Conservation (phyloP, 2,113 vertebrate species). For the Muntiacus muntjak region DNA sequence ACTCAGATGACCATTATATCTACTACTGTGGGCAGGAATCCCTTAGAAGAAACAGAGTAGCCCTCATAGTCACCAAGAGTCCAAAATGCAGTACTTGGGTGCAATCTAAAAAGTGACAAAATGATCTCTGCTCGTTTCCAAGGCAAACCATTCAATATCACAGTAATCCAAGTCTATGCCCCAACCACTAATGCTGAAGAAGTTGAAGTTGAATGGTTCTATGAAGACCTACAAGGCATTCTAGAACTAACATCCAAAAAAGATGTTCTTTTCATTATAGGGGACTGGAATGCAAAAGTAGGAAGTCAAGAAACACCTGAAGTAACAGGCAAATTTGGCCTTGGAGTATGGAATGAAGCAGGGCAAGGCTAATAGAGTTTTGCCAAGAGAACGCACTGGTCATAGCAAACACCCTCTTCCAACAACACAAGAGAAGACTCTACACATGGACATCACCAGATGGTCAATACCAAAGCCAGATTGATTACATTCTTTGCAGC, state of each 20-base stretch:
- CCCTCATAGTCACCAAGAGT: background rate
- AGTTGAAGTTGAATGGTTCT: background rate
- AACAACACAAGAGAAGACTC: background rate
- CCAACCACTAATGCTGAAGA: background rate
- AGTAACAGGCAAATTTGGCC: background rate
- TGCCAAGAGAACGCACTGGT: accelerated
- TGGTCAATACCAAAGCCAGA: background rate
- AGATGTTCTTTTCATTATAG: background rate
- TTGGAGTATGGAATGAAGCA: background rate
- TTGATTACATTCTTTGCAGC: background rate
- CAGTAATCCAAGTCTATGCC: background rate
- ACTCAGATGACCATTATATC: background rate
- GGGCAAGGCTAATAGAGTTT: background rate
- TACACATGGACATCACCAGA: background rate
- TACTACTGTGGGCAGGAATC: background rate
- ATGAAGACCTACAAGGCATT: background rate
- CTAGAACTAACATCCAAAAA: background rate
- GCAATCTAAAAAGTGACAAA: background rate
- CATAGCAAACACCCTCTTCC: background rate
- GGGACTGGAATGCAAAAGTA: background rate
- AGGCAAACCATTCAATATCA: background rate
- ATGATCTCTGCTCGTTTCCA: background rate
- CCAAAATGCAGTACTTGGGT: background rate
- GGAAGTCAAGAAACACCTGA: background rate
- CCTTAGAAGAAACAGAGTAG: background rate